These are phyloP conservation scores for Kryptolebias ocellatus DNA, from an alignment of 2,797 vertebrate species.

Conservation along the genomic window DNA sequence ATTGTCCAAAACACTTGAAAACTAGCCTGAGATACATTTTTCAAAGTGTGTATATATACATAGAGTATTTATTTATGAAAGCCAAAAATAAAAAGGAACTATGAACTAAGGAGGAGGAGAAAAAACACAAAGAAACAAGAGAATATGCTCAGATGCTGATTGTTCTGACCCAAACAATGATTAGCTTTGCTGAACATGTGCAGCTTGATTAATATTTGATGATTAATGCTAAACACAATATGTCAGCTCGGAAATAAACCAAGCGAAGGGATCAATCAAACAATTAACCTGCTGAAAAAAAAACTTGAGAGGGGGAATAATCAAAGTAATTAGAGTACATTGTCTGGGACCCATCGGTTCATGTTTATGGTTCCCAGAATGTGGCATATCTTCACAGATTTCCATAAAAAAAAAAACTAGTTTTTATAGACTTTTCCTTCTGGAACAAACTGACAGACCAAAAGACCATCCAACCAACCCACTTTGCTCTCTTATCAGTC, in stretches of 20 bases:
- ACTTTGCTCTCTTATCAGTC: background rate
- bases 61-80: slow-evolving; percentile 1
- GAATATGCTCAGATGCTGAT: background rate
- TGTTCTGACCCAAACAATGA: background rate
- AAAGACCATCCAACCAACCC: background rate
- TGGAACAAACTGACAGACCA: background rate
- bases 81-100: background rate
- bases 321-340: background rate
- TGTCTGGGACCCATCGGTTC: too few relatives aligned
- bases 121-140: background rate
- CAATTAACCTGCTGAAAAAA: background rate
- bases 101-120: too few relatives aligned
- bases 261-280: background rate
- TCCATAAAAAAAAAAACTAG: too few relatives aligned
- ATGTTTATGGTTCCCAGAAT: too few relatives aligned
- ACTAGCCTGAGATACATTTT: background rate
- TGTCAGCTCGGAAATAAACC: background rate
- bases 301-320: background rate
- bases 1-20: slow-evolving; percentile 16
- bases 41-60: background rate
- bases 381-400: too few relatives aligned
- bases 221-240: background rate
- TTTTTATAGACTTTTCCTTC: too few relatives aligned
- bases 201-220: background rate
- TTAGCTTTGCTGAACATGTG: background rate